phyloP scores from a whole-genome alignment of 2,113 vertebrate species.

The Plecotus auritus region DNA sequence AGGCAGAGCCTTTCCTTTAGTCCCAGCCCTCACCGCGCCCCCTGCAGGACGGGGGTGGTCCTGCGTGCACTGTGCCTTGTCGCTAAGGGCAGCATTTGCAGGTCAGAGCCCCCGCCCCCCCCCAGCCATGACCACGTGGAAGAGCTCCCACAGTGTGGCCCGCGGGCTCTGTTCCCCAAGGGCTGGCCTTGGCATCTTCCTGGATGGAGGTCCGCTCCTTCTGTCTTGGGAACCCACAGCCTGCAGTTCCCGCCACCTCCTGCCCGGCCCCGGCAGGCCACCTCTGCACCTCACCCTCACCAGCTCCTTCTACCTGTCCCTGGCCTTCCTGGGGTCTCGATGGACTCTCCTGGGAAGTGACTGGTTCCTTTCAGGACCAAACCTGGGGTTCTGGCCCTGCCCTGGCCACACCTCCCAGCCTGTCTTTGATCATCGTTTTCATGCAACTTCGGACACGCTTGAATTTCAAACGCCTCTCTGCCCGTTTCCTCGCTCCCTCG shows the following conservation, averaged over 20 bases:
- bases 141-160: neutral
- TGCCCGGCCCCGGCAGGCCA: neutral
- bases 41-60: neutral
- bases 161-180: neutral
- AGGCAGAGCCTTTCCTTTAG: neutral
- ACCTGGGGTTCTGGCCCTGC: neutral
- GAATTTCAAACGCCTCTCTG: conserved; percentile 11
- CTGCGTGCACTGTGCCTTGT: fast-evolving
- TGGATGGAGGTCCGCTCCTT: neutral
- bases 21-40: neutral
- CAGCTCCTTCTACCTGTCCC: neutral
- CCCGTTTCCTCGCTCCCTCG: neutral
- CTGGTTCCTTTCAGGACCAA: neutral
- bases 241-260: neutral
- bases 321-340: neutral
- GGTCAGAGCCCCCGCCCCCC: too few relatives aligned
- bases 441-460: neutral
- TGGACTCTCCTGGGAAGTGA: neutral
- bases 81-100: neutral
- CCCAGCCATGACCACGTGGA: too few relatives aligned
- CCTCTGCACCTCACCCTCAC: neutral
- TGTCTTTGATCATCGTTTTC: neutral
- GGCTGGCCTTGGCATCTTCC: neutral
- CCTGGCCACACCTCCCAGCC: neutral
- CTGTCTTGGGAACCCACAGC: neutral